phyloP scores from a whole-genome alignment of 2,888 invertebrate genomes.

The Molanna angustata region DNA sequence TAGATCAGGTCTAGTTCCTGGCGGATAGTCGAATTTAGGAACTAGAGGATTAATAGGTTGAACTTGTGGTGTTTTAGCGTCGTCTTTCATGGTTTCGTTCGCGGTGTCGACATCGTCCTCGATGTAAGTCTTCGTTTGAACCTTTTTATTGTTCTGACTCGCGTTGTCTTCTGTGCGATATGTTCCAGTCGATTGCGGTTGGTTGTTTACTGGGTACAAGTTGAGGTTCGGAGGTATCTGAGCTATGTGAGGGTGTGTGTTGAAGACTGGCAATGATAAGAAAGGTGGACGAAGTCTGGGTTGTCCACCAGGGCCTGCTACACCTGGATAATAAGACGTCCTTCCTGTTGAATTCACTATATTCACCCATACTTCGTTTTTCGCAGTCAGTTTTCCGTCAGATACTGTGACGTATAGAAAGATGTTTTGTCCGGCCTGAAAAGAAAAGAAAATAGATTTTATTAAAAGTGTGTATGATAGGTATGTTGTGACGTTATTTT shows the following conservation, averaged over 20 bases:
- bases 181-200: constrained; percentile 36
- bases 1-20: constrained; percentile 20
- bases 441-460: constrained; percentile 37
- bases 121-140: constrained; percentile 33
- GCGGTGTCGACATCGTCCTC: constrained; percentile 36
- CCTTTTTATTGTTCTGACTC: constrained; percentile 5
- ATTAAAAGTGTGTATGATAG: too few relatives aligned
- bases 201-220: constrained; percentile 37
- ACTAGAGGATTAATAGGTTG: constrained; percentile 28
- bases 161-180: not conserved
- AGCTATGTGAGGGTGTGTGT: constrained; percentile 34
- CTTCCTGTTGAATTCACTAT: constrained; percentile 44
- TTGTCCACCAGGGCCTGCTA: constrained; percentile 10
- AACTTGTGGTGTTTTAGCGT: constrained; percentile 30
- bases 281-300: constrained; percentile 37
- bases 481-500: too few relatives aligned
- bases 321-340: not conserved
- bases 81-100: constrained; percentile 18
- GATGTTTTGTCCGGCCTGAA: constrained; percentile 64
- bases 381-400: constrained; percentile 63
- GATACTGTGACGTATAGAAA: constrained; percentile 66
- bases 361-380: constrained; percentile 66
- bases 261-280: constrained; percentile 42
- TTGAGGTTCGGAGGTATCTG: constrained; percentile 22
- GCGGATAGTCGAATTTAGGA: constrained; percentile 25